Conservation (phyloP, 2,113 vertebrate species). For the Damaliscus lunatus region DNA sequence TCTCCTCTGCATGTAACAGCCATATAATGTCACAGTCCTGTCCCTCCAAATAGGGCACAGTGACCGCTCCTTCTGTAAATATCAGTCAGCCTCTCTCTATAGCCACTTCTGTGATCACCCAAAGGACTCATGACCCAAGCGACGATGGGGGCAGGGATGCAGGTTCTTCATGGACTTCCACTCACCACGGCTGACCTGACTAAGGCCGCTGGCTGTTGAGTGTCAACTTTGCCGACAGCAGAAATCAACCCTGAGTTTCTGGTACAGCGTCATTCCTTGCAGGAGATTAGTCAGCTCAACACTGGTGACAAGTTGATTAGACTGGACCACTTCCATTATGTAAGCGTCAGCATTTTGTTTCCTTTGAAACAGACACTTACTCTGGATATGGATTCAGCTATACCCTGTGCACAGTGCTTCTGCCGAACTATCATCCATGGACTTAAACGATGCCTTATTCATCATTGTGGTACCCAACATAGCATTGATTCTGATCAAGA, state of each 20-base stretch:
- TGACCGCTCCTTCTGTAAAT: not conserved
- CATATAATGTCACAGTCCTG: rapidly evolving
- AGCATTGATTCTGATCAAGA: not conserved
- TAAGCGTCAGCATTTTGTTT: not conserved
- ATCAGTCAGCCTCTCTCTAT: not conserved
- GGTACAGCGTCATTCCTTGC: not conserved
- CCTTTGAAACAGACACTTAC: not conserved
- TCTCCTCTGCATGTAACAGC: rapidly evolving
- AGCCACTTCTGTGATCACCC: not conserved
- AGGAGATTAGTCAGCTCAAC: not conserved
- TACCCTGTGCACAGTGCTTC: not conserved
- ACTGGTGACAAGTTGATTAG: not conserved
- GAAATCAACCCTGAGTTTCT: not conserved
- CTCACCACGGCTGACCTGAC: not conserved
- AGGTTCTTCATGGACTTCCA: not conserved
- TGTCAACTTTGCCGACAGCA: not conserved
- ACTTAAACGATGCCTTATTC: too few relatives aligned
- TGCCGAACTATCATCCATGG: not conserved
- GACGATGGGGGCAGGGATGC: not conserved
- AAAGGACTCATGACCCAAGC: not conserved
- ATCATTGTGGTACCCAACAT: not conserved
- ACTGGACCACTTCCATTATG: not conserved
- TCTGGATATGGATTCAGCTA: not conserved
- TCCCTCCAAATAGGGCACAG: not conserved
- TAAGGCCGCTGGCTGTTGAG: not conserved